Percentiles rank a stretch among this genome's conserved stretches.
These are phyloP conservation scores for Magallana nippona DNA, from an alignment of 2,888 invertebrate species.

Conservation along the genomic window DNA sequence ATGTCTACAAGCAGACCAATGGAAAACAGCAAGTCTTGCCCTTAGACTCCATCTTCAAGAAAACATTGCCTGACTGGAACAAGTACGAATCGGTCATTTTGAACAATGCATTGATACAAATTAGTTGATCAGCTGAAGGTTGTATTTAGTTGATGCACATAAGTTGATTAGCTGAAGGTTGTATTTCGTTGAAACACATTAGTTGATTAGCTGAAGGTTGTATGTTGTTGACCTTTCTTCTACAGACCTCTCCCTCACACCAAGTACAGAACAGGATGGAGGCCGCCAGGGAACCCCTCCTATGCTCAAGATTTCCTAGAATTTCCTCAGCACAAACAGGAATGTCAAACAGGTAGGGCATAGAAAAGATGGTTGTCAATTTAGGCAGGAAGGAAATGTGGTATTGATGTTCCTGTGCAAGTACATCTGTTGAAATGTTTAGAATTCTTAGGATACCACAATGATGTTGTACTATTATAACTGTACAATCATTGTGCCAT, in stretches of 20 bases:
- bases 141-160: too few species aligned
- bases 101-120: too few species aligned
- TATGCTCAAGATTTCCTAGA: constrained; percentile 76
- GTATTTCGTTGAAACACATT: too few species aligned
- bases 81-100: constrained; percentile 68
- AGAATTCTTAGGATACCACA: too few species aligned
- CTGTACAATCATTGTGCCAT: too few species aligned
- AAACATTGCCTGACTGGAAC: constrained; percentile 79
- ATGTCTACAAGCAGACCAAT: constrained; percentile 75
- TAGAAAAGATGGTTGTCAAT: neutral
- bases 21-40: constrained; percentile 79
- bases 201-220: neutral
- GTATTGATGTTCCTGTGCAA: too few species aligned
- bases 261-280: constrained; percentile 73
- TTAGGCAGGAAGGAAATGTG: too few species aligned
- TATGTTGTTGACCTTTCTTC: constrained; percentile 36
- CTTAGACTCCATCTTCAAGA: constrained; percentile 78
- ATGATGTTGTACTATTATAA: too few species aligned
- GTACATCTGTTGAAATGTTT: too few species aligned
- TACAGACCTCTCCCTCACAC: constrained; percentile 78
- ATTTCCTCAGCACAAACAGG: constrained; percentile 75
- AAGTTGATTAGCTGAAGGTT: too few species aligned
- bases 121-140: too few species aligned
- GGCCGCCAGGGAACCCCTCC: constrained; percentile 76
- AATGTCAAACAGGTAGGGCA: constrained; percentile 73